Evolutionary conservation across 2,113 vertebrate species (phyloP).

Genomic region (Platanista minor): DNA sequence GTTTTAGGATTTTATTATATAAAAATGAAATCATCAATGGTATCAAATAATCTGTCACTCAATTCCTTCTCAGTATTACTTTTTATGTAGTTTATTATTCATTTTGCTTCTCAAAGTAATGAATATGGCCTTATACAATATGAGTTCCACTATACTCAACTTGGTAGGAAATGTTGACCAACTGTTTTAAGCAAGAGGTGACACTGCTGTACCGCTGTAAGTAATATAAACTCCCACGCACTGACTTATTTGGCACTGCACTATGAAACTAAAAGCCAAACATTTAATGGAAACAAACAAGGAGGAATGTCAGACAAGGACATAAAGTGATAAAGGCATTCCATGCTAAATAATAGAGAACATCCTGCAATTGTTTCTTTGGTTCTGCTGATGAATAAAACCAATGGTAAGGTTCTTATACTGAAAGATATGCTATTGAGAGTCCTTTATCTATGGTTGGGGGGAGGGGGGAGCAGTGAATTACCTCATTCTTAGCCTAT

Average conservation of each 20-base stretch:
- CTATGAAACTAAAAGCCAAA: constrained; percentile 1
- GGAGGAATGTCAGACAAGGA: constrained; percentile 35
- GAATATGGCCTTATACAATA: not conserved
- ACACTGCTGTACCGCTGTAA: not conserved
- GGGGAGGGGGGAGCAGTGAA: not conserved
- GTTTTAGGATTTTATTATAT: not conserved
- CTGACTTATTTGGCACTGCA: not conserved
- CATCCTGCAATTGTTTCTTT: constrained; percentile 36
- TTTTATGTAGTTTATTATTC: not conserved
- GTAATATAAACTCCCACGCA: not conserved
- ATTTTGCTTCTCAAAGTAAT: not conserved
- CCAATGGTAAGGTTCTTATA: not conserved
- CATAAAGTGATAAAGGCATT: constrained; percentile 12
- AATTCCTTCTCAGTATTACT: constrained; percentile 1
- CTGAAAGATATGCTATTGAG: not conserved
- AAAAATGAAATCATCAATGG: constrained; percentile 21
- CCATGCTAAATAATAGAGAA: constrained; percentile 7
- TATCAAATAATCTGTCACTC: not conserved
- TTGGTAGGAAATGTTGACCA: not conserved
- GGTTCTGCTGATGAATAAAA: constrained; percentile 40
- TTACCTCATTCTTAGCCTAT: constrained; percentile 20
- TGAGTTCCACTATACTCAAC: not conserved
- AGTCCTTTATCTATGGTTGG: not conserved
- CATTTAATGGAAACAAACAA: constrained; percentile 33
- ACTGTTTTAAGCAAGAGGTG: not conserved